Percentiles rank a stretch among this genome's conserved stretches.
phyloP scores from a whole-genome alignment of 2,888 invertebrate species.

The Tetramorium bicarinatum region DNA sequence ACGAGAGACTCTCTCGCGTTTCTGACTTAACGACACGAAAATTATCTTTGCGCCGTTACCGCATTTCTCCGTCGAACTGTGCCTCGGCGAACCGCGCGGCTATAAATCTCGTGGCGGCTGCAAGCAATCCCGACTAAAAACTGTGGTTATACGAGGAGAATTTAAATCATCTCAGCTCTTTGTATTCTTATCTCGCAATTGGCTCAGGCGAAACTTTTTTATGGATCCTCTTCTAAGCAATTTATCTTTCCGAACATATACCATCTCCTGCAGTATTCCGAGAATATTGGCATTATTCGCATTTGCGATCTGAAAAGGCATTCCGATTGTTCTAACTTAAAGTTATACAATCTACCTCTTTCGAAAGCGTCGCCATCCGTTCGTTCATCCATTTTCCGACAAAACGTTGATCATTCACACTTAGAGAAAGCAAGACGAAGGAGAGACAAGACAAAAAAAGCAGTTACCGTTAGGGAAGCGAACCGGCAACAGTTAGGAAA shows the following conservation, averaged over 20 bases:
- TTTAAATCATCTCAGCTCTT: conserved; percentile 43
- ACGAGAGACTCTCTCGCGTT: conserved; percentile 30
- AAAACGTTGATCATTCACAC: conserved; percentile 2
- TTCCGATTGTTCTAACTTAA: neutral
- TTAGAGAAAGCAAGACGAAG: conserved; percentile 30
- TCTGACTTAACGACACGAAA: conserved; percentile 50
- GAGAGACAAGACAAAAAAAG: conserved; percentile 26
- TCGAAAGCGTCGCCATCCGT: neutral
- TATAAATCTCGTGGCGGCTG: conserved; percentile 37
- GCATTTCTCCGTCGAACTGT: conserved; percentile 44
- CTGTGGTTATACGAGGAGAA: conserved; percentile 14
- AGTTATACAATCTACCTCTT: neutral
- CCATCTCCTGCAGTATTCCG: neutral
- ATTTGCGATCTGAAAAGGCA: neutral
- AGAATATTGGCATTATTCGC: neutral
- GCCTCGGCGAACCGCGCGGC: conserved; percentile 23
- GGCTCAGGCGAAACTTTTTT: conserved; percentile 22
- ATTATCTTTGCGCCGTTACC: conserved; percentile 44
- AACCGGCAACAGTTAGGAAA: conserved; percentile 59
- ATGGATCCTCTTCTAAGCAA: neutral
- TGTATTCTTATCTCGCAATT: conserved; percentile 35
- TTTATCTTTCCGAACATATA: neutral
- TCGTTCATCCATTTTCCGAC: conserved; percentile 17
- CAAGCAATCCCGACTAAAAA: conserved; percentile 37
- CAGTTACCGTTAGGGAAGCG: conserved; percentile 41